Evolutionary conservation across 2,797 vertebrate species (phyloP).

Genomic region (Lepilemur septentrionalis): DNA sequence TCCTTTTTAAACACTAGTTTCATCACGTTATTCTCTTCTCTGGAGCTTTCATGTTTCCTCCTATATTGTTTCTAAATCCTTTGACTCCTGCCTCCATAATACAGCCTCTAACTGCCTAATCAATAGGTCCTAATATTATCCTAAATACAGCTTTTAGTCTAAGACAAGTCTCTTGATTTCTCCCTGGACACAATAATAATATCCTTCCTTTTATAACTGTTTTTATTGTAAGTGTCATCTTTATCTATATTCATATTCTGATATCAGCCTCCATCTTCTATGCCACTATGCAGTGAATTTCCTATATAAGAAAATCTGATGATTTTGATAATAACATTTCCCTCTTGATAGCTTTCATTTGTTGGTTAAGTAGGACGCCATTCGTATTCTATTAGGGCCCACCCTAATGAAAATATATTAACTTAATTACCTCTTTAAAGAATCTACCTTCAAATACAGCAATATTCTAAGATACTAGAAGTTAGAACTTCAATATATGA

Average conservation of each 20-base stretch:
- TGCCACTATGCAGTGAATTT: not conserved
- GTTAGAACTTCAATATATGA: not conserved
- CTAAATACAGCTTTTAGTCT: not conserved
- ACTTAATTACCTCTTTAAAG: not conserved
- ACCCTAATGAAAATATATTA: not conserved
- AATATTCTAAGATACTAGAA: not conserved
- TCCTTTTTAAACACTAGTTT: slow-evolving; percentile 6
- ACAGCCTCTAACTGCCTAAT: not conserved
- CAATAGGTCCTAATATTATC: not conserved
- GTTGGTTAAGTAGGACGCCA: not conserved
- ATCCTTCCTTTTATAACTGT: not conserved
- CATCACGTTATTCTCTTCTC: not conserved
- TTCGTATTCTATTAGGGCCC: not conserved
- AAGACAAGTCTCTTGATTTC: not conserved
- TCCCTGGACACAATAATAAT: not conserved
- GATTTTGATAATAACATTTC: not conserved
- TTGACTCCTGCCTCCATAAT: not conserved
- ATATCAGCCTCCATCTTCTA: not conserved
- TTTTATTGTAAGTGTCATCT: not conserved
- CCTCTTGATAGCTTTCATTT: not conserved
- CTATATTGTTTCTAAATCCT: not conserved
- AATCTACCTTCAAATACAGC: not conserved
- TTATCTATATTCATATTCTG: not conserved
- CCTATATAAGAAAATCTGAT: not conserved
- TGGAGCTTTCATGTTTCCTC: not conserved